Evolutionary conservation across 2,888 invertebrate species (phyloP), one percentile per base, ranked within the genome.

Genomic region (Acronicta alni): DNA sequence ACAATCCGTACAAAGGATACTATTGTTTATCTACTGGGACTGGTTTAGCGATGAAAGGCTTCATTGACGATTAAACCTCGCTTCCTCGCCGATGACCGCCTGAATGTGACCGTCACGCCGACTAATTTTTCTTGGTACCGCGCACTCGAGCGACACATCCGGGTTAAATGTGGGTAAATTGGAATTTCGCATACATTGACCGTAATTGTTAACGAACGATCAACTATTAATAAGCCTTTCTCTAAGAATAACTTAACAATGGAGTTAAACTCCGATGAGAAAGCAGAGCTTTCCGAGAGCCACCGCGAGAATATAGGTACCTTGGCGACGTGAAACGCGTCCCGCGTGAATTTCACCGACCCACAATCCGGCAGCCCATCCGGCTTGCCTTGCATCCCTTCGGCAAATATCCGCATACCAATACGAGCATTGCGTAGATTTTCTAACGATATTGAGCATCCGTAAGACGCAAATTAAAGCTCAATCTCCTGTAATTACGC

Each of bases 321-420:
- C 79, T 81, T 75, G 75, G 69, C 74, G 71, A 79, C 78, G 79
- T 74, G 83, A 83, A 85, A 84, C 77, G 82, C 75, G 77, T 83
- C 81, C 81, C 83, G 81, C 78, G 80, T 67, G 52, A 85, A 85
- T 89, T 87, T 88, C 88, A 84, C 89, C 82, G 88, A 88, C 89
- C 86, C 82, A 89, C 85, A 82, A 84, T 79, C 67, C 62, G 72
- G 53, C 67, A 65, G 65, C 67, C 77, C 72, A 82, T 85, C 85
- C 83, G 85, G 81, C 82, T 79, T 66, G 51, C 80, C 51, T 52
- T 70, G 38, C 66, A 79, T 75, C 84, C 83, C 82, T 77, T 55
- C 68, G 49, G 55, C 66, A 76, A 79, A 80, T 79, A 80, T 85
- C 77, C 76, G 80, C 81, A 82, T 81, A 67, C 75, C 48, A 16